Evolutionary conservation across 2,113 vertebrate species (phyloP).

Genomic region (Monopterus albus): DNA sequence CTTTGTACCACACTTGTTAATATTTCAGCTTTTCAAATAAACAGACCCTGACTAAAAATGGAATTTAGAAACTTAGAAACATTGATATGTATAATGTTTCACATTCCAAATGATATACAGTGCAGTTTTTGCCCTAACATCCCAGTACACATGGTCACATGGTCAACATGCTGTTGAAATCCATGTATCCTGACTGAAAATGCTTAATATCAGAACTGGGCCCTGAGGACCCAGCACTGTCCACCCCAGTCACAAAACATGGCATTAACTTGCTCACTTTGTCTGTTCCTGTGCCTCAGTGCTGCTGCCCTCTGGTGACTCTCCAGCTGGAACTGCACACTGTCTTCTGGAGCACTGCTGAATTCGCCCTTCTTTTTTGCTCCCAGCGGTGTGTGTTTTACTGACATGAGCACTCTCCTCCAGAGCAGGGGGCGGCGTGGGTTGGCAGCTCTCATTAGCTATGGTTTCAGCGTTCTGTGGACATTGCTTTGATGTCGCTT

Average conservation of each 20-base stretch:
- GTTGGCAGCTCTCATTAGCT: slow-evolving; percentile 30
- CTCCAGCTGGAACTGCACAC: neutral
- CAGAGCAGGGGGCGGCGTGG: slow-evolving; percentile 53
- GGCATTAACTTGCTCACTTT: slow-evolving; percentile 28
- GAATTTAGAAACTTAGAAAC: neutral
- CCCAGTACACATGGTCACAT: neutral
- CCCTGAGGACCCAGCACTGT: neutral
- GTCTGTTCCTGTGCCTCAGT: slow-evolving; percentile 29
- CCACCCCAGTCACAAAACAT: neutral
- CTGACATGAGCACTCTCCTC: slow-evolving; percentile 3
- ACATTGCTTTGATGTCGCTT: slow-evolving; percentile 14
- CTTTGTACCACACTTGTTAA: neutral
- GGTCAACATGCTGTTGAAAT: neutral
- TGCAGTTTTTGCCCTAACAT: neutral
- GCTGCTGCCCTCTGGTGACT: slow-evolving; percentile 72
- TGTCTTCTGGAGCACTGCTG: slow-evolving; percentile 19
- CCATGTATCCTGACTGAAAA: neutral
- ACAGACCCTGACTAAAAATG: neutral
- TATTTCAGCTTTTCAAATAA: neutral
- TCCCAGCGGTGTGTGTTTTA: slow-evolving; percentile 15
- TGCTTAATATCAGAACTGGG: accelerated
- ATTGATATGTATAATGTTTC: too few species aligned
- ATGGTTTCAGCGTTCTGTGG: slow-evolving; percentile 31
- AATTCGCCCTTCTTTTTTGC: slow-evolving; percentile 18
- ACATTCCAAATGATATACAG: neutral